phyloP scores from a whole-genome alignment of 2,797 vertebrate genomes.

The Phyllotis vaccarum region DNA sequence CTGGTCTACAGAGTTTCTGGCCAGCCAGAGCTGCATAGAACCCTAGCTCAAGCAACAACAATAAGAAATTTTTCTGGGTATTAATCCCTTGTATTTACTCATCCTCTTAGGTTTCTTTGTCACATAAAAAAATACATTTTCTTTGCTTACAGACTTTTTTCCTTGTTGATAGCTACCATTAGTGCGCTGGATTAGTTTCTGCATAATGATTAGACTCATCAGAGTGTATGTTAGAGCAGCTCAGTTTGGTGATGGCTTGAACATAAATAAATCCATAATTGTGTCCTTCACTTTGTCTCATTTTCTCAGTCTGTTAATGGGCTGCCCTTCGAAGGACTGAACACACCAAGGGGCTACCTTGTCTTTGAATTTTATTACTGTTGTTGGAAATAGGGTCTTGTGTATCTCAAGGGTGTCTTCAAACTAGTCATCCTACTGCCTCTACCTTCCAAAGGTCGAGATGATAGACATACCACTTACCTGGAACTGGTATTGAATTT shows the following conservation, averaged over 20 bases:
- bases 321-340: not conserved
- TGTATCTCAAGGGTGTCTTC: not conserved
- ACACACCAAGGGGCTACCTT: not conserved
- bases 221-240: not conserved
- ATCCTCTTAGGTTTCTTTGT: not conserved
- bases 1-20: not conserved
- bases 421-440: not conserved
- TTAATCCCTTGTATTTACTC: not conserved
- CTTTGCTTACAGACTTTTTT: not conserved
- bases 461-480: not conserved
- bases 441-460: not conserved
- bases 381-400: not conserved
- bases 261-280: not conserved
- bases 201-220: not conserved
- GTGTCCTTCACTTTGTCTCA: not conserved
- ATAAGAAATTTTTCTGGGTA: not conserved
- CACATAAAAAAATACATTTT: not conserved
- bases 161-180: not conserved
- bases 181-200: not conserved
- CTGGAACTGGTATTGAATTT: not conserved
- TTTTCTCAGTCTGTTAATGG: slow-evolving; percentile 1
- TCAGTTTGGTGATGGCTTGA: not conserved
- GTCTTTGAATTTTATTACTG: not conserved
- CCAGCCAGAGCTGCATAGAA: not conserved
- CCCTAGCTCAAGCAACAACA: not conserved